Percentiles rank a stretch among this genome's conserved stretches.
phyloP scores from a whole-genome alignment of 2,113 vertebrate species.

The Ochotona curzoniae region DNA sequence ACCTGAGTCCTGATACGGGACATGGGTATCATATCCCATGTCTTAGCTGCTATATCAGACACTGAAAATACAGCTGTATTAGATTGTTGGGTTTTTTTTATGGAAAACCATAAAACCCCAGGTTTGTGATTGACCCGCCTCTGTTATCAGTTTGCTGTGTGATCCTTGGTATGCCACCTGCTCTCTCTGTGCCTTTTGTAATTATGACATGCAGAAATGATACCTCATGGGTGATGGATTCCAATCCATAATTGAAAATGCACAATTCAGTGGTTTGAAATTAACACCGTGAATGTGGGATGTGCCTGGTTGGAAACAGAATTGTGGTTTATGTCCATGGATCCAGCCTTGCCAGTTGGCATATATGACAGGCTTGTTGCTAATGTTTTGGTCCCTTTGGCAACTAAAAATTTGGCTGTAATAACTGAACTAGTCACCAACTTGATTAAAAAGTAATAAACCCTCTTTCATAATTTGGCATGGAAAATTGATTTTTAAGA shows the following conservation, averaged over 20 bases:
- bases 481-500: slow-evolving; percentile 60
- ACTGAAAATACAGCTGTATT: not conserved
- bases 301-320: not conserved
- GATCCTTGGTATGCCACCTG: not conserved
- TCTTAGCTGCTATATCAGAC: too few relatives aligned
- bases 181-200: not conserved
- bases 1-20: too few relatives aligned
- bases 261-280: not conserved
- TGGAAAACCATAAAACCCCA: not conserved
- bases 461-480: slow-evolving; percentile 21
- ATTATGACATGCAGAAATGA: not conserved
- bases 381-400: slow-evolving; percentile 10
- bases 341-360: slow-evolving; percentile 22
- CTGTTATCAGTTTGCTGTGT: not conserved
- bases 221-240: not conserved
- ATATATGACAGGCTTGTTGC: not conserved
- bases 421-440: slow-evolving; percentile 38
- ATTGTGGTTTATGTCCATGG: not conserved
- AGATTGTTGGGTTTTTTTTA: not conserved
- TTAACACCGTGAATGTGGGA: not conserved
- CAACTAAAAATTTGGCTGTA: slow-evolving; percentile 51
- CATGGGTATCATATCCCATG: too few relatives aligned
- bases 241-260: not conserved
- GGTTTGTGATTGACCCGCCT: not conserved
- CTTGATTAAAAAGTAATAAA: not conserved